Evolutionary conservation across 92 coral and sea anemone genomes (phyloP), one percentile per base, ranked within the genome.

Genomic region (Epizoanthus ramosus): DNA sequence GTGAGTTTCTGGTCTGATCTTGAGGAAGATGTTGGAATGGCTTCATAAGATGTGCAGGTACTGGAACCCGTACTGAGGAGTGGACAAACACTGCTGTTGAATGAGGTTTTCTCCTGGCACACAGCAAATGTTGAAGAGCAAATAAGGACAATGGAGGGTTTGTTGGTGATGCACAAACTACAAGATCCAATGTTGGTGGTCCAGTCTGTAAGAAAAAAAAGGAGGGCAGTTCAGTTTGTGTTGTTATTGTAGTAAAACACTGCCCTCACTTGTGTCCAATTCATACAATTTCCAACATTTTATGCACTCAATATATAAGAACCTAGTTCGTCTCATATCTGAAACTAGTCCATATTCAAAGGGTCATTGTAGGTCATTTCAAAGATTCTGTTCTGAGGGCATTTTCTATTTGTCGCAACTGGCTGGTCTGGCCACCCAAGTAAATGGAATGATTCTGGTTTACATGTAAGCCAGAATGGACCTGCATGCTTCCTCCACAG

Each of bases 61-160:
- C 86, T 56, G 84, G 69, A 15, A 59, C 84, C 25, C 91, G 64
- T 23, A 85, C 75, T 25, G 97, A 92, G 0, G 99, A 96, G 83
- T 96, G 99, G 43, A 81, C 60, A 68, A 84, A 93, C 35, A 87
- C 70, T 71, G 84, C 85, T 35, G 92, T 77, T 50, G 94, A 87
- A 63, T 93, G 98, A 7, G 80, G 39, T 47, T 88, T 71, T 21
- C 88, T 92, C 67, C 90, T 91, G 31, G 88, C 89, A 23, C 88
- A 84, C 74, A 91, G 84, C 74, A 96, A 37, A 41, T 88, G 92
- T 64, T 88, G 98, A 10, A 96, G 80, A 28, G 89, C 64, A 73
- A 89, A 88, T 16, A 92, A 18, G 12, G 96, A 89, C 64, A 92
- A 75, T 17, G 99, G 99, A 1, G 99, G 99, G 73, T 94, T 92